Evolutionary conservation across 2,113 vertebrate genomes (phyloP).

Genomic region (Stegostoma tigrinum): DNA sequence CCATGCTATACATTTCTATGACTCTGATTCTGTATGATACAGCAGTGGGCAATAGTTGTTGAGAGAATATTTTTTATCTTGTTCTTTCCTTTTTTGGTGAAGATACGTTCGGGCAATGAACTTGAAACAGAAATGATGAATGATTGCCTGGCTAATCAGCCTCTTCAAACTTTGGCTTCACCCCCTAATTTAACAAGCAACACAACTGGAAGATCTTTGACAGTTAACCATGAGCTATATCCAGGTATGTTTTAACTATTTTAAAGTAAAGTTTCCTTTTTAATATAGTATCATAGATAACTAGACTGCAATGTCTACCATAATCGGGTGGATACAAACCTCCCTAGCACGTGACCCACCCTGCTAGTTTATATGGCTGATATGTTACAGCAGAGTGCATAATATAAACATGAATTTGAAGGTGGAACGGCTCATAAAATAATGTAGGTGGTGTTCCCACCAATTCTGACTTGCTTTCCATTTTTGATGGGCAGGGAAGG

Average conservation of each 20-base stretch:
- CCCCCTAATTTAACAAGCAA: constrained; percentile 70
- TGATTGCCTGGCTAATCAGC: constrained; percentile 78
- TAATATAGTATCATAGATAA: background rate
- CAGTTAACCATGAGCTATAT: constrained; percentile 73
- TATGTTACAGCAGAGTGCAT: too few species aligned
- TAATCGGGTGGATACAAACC: too few species aligned
- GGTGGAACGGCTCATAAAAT: too few species aligned
- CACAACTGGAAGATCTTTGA: constrained; percentile 63
- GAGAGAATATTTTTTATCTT: constrained; percentile 41
- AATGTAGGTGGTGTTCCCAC: too few species aligned
- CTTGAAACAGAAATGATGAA: constrained; percentile 73
- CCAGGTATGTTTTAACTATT: constrained; percentile 61
- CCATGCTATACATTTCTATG: too few species aligned
- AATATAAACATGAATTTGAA: too few species aligned
- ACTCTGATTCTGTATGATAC: background rate
- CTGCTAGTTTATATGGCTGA: too few species aligned
- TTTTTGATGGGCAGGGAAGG: too few species aligned
- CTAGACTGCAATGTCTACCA: background rate
- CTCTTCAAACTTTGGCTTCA: constrained; percentile 66
- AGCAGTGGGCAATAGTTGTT: background rate
- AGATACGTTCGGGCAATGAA: constrained; percentile 76
- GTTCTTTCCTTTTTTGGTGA: constrained; percentile 47
- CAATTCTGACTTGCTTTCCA: too few species aligned
- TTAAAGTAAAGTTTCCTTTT: background rate
- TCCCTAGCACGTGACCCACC: too few species aligned